phyloP scores from a whole-genome alignment of 2,797 vertebrate genomes.

The Sandelia bainsii region DNA sequence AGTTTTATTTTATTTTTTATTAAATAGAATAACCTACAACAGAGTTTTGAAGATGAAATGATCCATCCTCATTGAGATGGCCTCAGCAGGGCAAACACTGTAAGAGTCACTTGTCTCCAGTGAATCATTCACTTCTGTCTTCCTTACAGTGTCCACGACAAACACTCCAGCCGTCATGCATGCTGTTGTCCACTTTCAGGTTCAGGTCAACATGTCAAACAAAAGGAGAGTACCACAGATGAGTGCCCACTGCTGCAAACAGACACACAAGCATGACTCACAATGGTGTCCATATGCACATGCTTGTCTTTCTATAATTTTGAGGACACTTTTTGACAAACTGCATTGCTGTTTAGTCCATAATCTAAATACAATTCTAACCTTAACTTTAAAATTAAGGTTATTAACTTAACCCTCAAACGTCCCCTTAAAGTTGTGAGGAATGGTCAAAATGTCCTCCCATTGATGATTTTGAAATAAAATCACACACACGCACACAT shows the following conservation, averaged over 20 bases:
- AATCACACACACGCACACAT: neutral
- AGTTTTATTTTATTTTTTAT: slow-evolving; percentile 39
- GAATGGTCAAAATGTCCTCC: too few species aligned
- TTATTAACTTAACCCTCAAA: too few species aligned
- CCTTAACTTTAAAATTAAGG: too few species aligned
- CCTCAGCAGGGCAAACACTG: neutral
- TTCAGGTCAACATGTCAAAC: slow-evolving; percentile 13
- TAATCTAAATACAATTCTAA: too few species aligned
- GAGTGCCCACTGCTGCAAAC: slow-evolving; percentile 22
- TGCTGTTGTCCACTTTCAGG: slow-evolving; percentile 23
- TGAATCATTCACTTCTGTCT: neutral
- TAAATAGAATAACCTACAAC: slow-evolving; percentile 36
- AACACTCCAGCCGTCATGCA: neutral
- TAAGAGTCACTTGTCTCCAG: slow-evolving; percentile 12
- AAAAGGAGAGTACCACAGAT: slow-evolving; percentile 26
- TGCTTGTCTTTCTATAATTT: too few species aligned
- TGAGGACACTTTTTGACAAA: too few species aligned
- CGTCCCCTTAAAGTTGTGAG: too few species aligned
- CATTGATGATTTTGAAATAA: too few species aligned
- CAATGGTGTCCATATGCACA: neutral
- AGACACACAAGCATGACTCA: slow-evolving; percentile 25
- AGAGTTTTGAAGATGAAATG: slow-evolving; percentile 27
- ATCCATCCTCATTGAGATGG: neutral
- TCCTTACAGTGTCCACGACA: neutral
- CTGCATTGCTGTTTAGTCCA: too few species aligned